Evolutionary conservation across 2,888 invertebrate genomes (phyloP).

Genomic region (Octodonta nipae): DNA sequence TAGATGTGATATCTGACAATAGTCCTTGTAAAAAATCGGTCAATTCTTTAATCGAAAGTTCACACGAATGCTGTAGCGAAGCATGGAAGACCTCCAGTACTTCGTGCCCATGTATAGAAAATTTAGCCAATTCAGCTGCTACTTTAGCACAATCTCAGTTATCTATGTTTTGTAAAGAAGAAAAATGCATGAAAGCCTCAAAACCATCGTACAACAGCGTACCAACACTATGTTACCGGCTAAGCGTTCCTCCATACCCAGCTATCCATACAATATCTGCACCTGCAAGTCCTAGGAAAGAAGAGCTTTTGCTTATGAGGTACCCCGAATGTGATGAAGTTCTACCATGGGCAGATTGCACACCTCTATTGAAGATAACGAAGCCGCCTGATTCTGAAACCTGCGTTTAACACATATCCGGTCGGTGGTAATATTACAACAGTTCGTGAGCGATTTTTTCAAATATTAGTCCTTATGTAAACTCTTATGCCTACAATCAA

Average conservation of each 20-base stretch:
- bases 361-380: constrained; percentile 30
- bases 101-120: constrained; percentile 61
- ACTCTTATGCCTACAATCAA: too few species aligned
- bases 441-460: too few species aligned
- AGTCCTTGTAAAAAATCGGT: constrained; percentile 38
- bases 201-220: constrained; percentile 27
- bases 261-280: constrained; percentile 27
- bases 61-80: constrained; percentile 39
- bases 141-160: constrained; percentile 30
- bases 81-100: constrained; percentile 42
- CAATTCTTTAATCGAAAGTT: constrained; percentile 38
- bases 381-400: constrained; percentile 19
- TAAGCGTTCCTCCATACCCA: constrained; percentile 20
- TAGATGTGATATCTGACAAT: constrained; percentile 47
- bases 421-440: too few species aligned
- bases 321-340: constrained; percentile 26
- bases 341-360: constrained; percentile 26
- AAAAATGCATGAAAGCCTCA: constrained; percentile 11
- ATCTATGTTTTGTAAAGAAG: constrained; percentile 24
- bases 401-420: too few species aligned
- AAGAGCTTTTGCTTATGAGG: constrained; percentile 19
- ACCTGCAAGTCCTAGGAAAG: constrained; percentile 27
- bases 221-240: constrained; percentile 25
- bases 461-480: too few species aligned
- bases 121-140: constrained; percentile 33